Percentiles rank a stretch among this genome's conserved stretches.
phyloP scores from a whole-genome alignment of 2,797 vertebrate genomes.

The Pseudomugil gertrudae region DNA sequence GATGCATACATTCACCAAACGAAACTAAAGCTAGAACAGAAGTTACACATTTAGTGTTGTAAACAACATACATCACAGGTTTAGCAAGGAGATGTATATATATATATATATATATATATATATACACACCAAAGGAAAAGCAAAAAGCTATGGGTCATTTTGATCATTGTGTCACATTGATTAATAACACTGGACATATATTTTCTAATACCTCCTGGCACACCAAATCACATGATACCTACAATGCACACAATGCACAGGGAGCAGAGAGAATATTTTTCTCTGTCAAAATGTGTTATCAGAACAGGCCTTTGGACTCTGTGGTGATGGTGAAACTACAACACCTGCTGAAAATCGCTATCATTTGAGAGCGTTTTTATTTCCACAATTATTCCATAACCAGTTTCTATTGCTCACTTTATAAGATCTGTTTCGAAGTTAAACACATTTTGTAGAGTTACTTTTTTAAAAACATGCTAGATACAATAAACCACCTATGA shows the following conservation, averaged over 20 bases:
- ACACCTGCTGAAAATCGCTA: conserved; percentile 60
- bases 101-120: too few relatives aligned
- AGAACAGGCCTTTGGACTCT: conserved; percentile 78
- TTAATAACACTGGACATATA: conserved; percentile 85
- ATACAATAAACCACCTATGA: background rate
- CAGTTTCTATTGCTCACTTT: conserved; percentile 30
- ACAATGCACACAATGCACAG: conserved; percentile 73
- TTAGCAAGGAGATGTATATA: background rate
- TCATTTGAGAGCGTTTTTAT: conserved; percentile 60
- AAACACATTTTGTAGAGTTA: conserved; percentile 25
- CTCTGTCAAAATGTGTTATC: conserved; percentile 84
- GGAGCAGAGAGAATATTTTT: conserved; percentile 81
- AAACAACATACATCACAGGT: background rate
- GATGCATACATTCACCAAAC: conserved; percentile 4
- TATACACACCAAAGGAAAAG: conserved; percentile 36
- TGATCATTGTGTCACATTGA: conserved; percentile 80
- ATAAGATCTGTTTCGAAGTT: conserved; percentile 15
- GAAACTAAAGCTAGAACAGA: background rate
- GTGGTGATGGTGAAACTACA: conserved; percentile 59
- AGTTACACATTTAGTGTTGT: background rate
- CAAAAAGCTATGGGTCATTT: conserved; percentile 79
- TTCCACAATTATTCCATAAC: conserved; percentile 38
- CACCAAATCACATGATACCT: conserved; percentile 77
- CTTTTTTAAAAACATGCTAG: background rate
- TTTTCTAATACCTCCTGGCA: conserved; percentile 80